Conservation (phyloP, 2,113 vertebrate genomes). For the Coptodon rendalli region DNA sequence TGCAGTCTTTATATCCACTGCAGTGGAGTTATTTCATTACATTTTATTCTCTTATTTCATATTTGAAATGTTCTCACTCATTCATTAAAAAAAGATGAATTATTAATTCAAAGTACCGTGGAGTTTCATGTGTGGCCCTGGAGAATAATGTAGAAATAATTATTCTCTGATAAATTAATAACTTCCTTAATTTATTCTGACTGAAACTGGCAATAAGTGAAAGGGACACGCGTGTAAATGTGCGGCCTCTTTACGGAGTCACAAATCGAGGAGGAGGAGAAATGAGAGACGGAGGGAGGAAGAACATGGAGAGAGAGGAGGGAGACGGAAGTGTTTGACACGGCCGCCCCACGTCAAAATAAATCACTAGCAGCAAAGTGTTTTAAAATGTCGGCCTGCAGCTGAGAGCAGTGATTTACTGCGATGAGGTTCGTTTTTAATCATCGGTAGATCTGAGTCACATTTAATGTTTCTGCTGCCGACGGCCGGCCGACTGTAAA, state of each 20-base stretch:
- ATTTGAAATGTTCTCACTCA: background rate
- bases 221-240: background rate
- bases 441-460: conserved; percentile 1
- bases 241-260: background rate
- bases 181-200: background rate
- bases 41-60: background rate
- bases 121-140: background rate
- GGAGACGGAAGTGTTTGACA: background rate
- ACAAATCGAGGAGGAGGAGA: background rate
- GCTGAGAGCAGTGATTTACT: background rate
- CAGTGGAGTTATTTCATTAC: background rate
- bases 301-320: background rate
- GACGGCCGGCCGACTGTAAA: background rate
- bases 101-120: background rate
- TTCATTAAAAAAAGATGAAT: background rate
- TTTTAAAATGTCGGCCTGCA: conserved; percentile 15
- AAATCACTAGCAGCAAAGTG: conserved; percentile 26
- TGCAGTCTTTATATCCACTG: background rate
- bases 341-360: conserved; percentile 3
- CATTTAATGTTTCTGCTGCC: background rate
- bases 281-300: background rate
- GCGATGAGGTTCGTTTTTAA: background rate
- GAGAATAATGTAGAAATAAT: background rate
- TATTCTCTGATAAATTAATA: background rate
- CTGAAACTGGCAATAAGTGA: background rate